phyloP scores from a whole-genome alignment of 2,113 vertebrate species.

The Spilogale gracilis region DNA sequence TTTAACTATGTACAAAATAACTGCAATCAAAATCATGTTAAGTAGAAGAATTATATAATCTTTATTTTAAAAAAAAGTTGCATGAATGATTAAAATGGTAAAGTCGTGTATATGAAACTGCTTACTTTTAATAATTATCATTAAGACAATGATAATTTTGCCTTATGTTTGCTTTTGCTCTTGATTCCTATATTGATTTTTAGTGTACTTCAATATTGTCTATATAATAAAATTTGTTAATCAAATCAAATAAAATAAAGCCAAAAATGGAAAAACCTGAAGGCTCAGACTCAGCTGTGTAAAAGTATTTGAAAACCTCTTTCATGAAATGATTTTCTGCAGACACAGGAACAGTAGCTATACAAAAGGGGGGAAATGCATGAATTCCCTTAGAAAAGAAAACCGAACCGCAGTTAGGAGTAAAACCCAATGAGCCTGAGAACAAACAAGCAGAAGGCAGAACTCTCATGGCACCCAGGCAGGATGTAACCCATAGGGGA shows the following conservation, averaged over 20 bases:
- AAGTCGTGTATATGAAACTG: neutral
- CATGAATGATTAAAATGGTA: neutral
- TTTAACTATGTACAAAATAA: neutral
- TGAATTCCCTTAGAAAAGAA: conserved; percentile 42
- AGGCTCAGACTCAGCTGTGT: neutral
- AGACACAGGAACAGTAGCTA: neutral
- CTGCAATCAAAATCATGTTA: neutral
- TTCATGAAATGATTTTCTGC: neutral
- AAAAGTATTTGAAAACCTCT: neutral
- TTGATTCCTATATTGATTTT: neutral
- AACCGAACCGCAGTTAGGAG: conserved; percentile 24
- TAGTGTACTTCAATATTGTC: neutral
- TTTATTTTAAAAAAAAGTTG: neutral
- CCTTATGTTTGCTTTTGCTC: neutral
- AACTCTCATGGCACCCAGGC: neutral
- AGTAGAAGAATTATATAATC: neutral
- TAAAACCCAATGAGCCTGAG: conserved; percentile 55
- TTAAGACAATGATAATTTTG: neutral
- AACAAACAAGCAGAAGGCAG: conserved; percentile 17
- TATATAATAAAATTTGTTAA: neutral
- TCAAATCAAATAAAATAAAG: neutral
- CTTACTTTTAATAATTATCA: neutral
- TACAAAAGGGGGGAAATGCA: neutral
- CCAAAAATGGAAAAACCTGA: neutral
- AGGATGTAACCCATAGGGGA: neutral